Base-by-base conservation (phyloP, 1,140 invertebrate species). In the Archivesica marissinica region DNA sequence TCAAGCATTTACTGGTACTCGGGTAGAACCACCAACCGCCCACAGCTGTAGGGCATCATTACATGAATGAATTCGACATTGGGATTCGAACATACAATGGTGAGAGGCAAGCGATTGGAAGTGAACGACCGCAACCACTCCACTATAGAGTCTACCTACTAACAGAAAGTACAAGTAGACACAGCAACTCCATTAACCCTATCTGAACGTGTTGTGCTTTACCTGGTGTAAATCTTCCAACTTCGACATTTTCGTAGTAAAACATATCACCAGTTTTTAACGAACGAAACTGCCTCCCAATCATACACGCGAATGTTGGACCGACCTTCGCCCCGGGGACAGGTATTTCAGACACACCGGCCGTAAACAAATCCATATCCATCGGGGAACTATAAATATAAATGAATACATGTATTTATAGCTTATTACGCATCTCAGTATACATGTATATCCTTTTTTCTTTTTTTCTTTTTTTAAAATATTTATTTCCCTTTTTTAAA, bases 301-400 rank as follows among this genome's bases (percentile, higher is more conserved):
- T 97, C 84, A 99, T 98, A 91, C 98, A 99, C 35, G 98, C 98
- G 92, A 99, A 97, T 0, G 98, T 99, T 0, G 98, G 98, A 7
- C 99, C 98, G 0, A 99, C 97, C 0, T 98, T 93, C 11, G 97
- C 98, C n/a, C 97, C 97, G 17, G 96, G 13, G 59, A 98, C 94
- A 1, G 97, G 96, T 66, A 96, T 95, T 93, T 99, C 98, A 0
- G 97, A 97, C 96, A 99, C 96, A 44, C 87, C 91, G 0, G 87
- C 90, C 17, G 86, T 83, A 75, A 89, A 90, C 11, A 92, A 35
- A 61, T 92, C 91, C 1, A 92, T 88, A 59, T 92, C 91, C 33
- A 86, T 83, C 25, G 70, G 70, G n/a, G 75, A 61, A 20, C 89
- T 90, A 79, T 11, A 85, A 79, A 25, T 4, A 70, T 38, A 70